Base-by-base conservation (phyloP, 1,140 invertebrate species). In the Eriosoma lanigerum region DNA sequence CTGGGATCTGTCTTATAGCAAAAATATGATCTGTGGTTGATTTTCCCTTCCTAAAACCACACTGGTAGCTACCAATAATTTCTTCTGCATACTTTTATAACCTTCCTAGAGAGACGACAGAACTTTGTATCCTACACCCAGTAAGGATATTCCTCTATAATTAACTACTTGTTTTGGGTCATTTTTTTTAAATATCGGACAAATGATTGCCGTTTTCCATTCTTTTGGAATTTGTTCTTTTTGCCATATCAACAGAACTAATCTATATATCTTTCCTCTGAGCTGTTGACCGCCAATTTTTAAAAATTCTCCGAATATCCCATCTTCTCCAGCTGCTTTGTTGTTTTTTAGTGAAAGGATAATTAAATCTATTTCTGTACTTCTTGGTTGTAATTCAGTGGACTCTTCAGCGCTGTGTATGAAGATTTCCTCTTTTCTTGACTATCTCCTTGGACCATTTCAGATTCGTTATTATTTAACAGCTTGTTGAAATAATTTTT, bases 101-200 rank as follows among this genome's bases (percentile, higher is more conserved):
- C 38, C 72, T 80, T 38, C 24, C 19, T 70, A 75, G 32, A 70
- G 3, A n/a, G 75, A 60, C 19, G 82, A 75, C 19, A 82, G 60
- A 10, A 81, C 60, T 58, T 82, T 82, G 58, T 70, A 82, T 32
- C 48, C 80, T 12, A 60, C 62, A 21, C 46, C 58, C 19, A 82
- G 52, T 46, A 81, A 54, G 9, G 64, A 81, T n/a, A 75, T 82
- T n/a, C 76, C 81, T 70, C 62, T 68, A 54, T 82, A 82, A 56
- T 81, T 82, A 66, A 52, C 66, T 26, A 54, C n/a, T 68, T 81
- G 46, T 21, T 12, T 70, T 66, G 68, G 80, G 38, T 44, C 26
- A 24, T 58, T 50, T 82, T 82, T 82, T 73, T 82, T 82, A 70
- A 68, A 60, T 17, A 82, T 62, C 6, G 64, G 76, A 60, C 80